These are phyloP conservation scores for Drosophila burlai DNA, from an alignment of 1,140 invertebrate species.

Conservation along the genomic window DNA sequence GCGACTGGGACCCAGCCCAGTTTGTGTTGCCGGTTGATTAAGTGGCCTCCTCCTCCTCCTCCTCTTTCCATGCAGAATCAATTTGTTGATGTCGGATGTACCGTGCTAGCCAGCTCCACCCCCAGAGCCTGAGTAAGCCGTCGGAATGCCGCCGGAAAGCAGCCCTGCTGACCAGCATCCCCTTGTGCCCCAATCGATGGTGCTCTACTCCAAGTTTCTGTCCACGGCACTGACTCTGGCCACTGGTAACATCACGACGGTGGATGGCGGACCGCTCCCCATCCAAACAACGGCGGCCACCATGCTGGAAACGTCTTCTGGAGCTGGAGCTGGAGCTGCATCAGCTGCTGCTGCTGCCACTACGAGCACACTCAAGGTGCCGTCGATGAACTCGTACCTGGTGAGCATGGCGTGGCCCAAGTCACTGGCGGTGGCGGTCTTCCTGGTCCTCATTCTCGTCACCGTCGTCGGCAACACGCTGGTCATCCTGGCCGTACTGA, in stretches of 20 bases:
- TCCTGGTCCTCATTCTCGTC: constrained; percentile 88
- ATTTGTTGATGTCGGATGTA: constrained; percentile 40
- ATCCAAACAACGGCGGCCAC: constrained; percentile 21
- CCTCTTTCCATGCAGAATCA: constrained; percentile 24
- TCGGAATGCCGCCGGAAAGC: constrained; percentile 16
- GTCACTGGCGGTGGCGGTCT: constrained; percentile 76
- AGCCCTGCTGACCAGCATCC: constrained; percentile 6
- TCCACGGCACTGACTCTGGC: constrained; percentile 24
- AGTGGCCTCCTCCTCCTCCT: constrained; percentile 19
- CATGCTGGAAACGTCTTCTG: background rate
- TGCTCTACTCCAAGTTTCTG: constrained; percentile 25
- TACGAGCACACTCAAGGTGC: constrained; percentile 14
- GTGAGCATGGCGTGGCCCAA: constrained; percentile 72
- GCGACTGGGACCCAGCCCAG: constrained; percentile 28
- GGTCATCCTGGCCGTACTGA: constrained; percentile 95
- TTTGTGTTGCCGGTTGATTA: constrained; percentile 42
- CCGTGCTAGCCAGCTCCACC: constrained; percentile 7
- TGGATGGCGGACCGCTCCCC: constrained; percentile 15
- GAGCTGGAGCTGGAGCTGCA: background rate
- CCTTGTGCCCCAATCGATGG: constrained; percentile 5
- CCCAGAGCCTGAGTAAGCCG: constrained; percentile 19
- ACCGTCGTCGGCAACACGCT: constrained; percentile 94
- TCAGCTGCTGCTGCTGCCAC: constrained; percentile 1
- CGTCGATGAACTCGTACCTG: constrained; percentile 66
- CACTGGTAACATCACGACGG: background rate